Evolutionary conservation across 2,888 invertebrate genomes (phyloP), one percentile per base, ranked within the genome.

Genomic region (Doris montereyensis): DNA sequence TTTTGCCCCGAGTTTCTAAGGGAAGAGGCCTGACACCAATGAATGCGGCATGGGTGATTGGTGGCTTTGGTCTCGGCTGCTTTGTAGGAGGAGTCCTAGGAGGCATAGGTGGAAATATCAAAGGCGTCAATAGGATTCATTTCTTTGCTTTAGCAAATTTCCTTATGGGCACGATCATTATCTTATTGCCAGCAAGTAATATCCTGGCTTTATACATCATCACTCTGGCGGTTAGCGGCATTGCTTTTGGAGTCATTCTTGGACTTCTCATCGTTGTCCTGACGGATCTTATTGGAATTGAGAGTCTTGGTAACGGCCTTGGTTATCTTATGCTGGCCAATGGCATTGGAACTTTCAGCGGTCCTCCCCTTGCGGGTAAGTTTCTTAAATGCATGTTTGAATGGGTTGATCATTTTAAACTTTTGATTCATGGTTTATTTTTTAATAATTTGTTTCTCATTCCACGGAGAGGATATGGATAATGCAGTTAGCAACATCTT

Each of bases 311-410:
- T 2, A 84, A 86, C 79, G 89, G 86, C 3, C 83, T 87, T 67
- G 88, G 89, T 4, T 88, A 87, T 77, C 82, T 89, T 1, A 87
- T 89, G 86, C 73, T 88, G 58, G 83, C 86, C 58, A 88, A 88
- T 86, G 89, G 89, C 4, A 76, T 88, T 32, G 89, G 89, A 28
- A 81, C 84, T 65, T 86, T 87, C 35, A 34, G 82, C 62, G 87
- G 87, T 58, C 87, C 87, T 4, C 84, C 86, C 24, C 0, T 87
- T 1, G 84, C 87, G 83, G 87, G 88, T 88, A 82, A 65, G 76
- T 60, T 13, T 52, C n/a, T n/a, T 10, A 17, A 34, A 2, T 32
- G 68, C 8, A 26, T 26, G 13, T n/a, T n/a, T n/a, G n/a, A n/a
- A n/a, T n/a, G n/a, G n/a, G n/a, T n/a, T 52, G 8, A 10, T 10